Evolutionary conservation across 2,113 vertebrate species (phyloP), one percentile per base, ranked within the genome.

Genomic region (Microcebus murinus): DNA sequence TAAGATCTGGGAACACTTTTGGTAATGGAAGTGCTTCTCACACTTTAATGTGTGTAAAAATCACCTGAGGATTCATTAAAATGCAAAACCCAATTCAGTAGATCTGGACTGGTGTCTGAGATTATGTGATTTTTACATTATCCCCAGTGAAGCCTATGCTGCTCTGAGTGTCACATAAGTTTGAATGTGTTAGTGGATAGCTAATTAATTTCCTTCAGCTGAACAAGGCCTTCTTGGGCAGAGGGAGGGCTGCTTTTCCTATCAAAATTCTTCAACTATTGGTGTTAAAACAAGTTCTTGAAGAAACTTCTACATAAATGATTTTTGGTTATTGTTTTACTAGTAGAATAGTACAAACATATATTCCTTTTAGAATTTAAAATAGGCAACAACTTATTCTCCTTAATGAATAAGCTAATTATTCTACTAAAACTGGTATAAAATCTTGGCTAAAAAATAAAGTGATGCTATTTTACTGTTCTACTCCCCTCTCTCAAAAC

Each of bases 191-290:
- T 86, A 55, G 63, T 34, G 15, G 34, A 73, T 6, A 74, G 34
- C 11, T 65, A 80, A 59, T 86, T 86, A 92, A 77, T 74, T 95
- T 82, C 27, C 13, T 85, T 95, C n/a, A 70, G 23, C 18, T n/a
- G 8, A 96, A 85, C 23, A 89, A 88, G 59, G 13, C 2, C 50
- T n/a, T 11, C 7, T 55, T 55, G 17, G 9, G 10, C 9, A 10
- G 48, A 17, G n/a, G 1, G n/a, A 14, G 31, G 57, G 36, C 25
- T 68, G 31, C 8, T 39, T 80, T 65, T 36, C 1, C 6, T 10
- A 68, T 45, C 11, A 87, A 83, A 74, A 52, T 12, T 50, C 3
- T 65, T 85, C 68, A 63, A 5, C 52, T 80, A 52, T 34, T 89
- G 8, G n/a, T 82, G 18, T 21, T 20, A 7, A 91, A 89, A 61